Evolutionary conservation across 2,113 vertebrate species (phyloP).

Genomic region (Atrichornis clamosus): DNA sequence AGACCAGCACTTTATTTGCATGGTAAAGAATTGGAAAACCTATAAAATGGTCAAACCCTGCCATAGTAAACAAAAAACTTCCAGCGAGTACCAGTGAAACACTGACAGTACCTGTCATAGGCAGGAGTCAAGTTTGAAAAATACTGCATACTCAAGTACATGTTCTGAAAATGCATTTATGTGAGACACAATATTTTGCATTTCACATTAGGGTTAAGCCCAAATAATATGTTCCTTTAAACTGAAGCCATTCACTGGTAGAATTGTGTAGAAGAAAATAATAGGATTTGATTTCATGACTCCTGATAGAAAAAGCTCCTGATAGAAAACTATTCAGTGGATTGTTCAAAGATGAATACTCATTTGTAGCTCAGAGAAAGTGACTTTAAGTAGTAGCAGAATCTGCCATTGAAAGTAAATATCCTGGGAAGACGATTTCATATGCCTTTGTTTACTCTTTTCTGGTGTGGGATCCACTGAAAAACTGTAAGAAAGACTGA

Average conservation of each 20-base stretch:
- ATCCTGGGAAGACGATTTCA: not conserved
- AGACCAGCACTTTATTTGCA: not conserved
- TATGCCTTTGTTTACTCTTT: not conserved
- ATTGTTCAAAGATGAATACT: not conserved
- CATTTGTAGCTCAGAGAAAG: not conserved
- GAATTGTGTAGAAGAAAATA: not conserved
- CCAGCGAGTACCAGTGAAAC: not conserved
- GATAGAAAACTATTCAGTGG: not conserved
- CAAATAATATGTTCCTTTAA: slow-evolving; percentile 44
- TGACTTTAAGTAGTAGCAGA: not conserved
- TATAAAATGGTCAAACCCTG: not conserved
- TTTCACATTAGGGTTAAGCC: slow-evolving; percentile 8
- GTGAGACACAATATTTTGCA: not conserved
- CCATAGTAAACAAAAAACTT: not conserved
- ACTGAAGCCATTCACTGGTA: slow-evolving; percentile 25
- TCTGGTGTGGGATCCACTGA: not conserved
- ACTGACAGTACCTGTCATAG: not conserved
- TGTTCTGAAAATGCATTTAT: not conserved
- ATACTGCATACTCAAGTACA: not conserved
- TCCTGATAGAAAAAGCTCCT: not conserved
- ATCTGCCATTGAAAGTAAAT: not conserved
- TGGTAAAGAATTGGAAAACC: not conserved
- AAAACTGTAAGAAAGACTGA: not conserved
- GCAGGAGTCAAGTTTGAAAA: not conserved
- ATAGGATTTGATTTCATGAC: not conserved